Evolutionary conservation across 2,113 vertebrate species (phyloP), one percentile per base, ranked within the genome.

Genomic region (Symphodus melops): DNA sequence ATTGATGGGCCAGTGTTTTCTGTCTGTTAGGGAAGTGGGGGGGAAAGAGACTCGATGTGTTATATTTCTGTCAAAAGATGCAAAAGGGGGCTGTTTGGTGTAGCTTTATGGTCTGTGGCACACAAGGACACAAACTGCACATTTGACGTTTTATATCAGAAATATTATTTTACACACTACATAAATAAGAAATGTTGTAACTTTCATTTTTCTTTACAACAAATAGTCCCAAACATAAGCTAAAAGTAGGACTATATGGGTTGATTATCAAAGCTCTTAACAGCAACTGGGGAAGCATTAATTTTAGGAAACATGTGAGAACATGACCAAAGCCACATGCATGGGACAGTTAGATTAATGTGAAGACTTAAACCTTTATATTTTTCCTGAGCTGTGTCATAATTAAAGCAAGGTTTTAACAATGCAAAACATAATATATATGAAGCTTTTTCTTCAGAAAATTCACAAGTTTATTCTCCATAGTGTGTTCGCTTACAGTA

Each of bases 1-100:
- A 91, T 92, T 93, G 75, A 92, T 90, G 86, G 23, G 25, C 54
- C 42, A 63, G 80, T 78, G 81, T 84, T 86, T 89, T 86, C 68
- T 61, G 46, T 73, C 80, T 82, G 52, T 36, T 58, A 20, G 37
- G 68, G n/a, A 69, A 49, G 57, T 39, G 46, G 53, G 20, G 20
- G 36, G 19, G 58, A 52, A 20, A 49, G 51, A 67, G 74, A 69
- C 66, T 36, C 59, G 48, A 76, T 58, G 75, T 80, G 17, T 73
- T 57, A 79, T 48, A 53, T 69, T 63, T 49, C 65, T 69, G 66
- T 49, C 65, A 70, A 76, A 69, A 54, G 77, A 51, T 77, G 48
- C 82, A 44, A 58, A n/a, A 59, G 48, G 14, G 41, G 42, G 36
- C 44, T 65, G 57, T 63, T 74, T 68, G 55, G 5, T 57, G 37